These are phyloP conservation scores for Drosophila macrospina DNA, from an alignment of 2,888 invertebrate species.

Conservation along the genomic window DNA sequence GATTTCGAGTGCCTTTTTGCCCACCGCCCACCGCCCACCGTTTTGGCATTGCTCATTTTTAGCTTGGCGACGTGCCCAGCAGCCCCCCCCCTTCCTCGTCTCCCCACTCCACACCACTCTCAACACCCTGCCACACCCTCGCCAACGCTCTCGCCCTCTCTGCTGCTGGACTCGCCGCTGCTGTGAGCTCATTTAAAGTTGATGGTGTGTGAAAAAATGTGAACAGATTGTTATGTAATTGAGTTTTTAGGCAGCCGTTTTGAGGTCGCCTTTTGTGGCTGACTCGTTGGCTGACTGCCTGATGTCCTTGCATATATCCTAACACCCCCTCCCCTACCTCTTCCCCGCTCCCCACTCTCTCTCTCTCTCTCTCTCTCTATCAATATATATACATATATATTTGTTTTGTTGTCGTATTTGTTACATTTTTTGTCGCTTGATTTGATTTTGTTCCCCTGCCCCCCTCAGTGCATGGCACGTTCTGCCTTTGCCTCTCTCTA, in stretches of 20 bases:
- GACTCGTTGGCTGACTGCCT: constrained; percentile 43
- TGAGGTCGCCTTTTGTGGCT: constrained; percentile 79
- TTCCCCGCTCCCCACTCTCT: background rate
- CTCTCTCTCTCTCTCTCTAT: background rate
- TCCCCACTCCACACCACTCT: no score
- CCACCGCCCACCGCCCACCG: constrained; percentile 57
- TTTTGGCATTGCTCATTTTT: constrained; percentile 72
- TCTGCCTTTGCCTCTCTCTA: background rate
- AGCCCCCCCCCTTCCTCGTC: constrained; percentile 27
- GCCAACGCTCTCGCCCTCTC: background rate
- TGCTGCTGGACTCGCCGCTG: background rate
- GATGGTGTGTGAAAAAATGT: constrained; percentile 85
- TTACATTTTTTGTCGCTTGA: constrained; percentile 80
- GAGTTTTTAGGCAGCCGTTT: constrained; percentile 84
- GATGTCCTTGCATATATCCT: constrained; percentile 34
- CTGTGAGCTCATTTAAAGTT: constrained; percentile 81
- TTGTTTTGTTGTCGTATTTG: constrained; percentile 67
- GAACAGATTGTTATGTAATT: constrained; percentile 85
- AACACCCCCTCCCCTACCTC: constrained; percentile 13
- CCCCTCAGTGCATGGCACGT: constrained; percentile 38
- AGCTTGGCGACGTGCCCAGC: constrained; percentile 60
- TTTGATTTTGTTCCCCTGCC: constrained; percentile 62
- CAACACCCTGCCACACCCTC: constrained; percentile 6
- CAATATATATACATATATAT: no score
- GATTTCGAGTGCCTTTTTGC: constrained; percentile 74